A percentile compares a stretch with the other conserved stretches of the same genome.
Evolutionary conservation across 2,888 invertebrate genomes (phyloP).

Genomic region (Zhuqinia jingwanae): DNA sequence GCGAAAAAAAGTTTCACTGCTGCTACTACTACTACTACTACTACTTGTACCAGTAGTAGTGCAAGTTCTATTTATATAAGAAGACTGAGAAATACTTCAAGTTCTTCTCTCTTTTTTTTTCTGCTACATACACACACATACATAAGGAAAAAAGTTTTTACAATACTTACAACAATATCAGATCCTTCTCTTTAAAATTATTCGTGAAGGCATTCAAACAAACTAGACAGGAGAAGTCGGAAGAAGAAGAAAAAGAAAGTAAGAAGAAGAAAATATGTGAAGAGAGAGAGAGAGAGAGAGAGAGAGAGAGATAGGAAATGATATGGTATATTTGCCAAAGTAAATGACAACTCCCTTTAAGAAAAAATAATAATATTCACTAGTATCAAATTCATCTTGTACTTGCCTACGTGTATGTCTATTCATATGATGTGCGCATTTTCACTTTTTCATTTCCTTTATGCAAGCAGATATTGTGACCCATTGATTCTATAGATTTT

Average conservation of each 20-base stretch:
- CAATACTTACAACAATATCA: neutral
- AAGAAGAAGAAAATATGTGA: neutral
- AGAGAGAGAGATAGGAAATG: constrained; percentile 51
- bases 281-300: constrained; percentile 11
- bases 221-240: constrained; percentile 26
- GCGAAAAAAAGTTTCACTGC: constrained; percentile 20
- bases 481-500: no score
- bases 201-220: neutral
- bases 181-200: neutral
- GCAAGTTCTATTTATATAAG: neutral
- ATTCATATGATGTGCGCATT: no score
- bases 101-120: neutral
- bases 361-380: no score
- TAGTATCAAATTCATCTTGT: constrained; percentile 43
- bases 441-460: no score
- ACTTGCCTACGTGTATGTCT: no score
- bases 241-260: constrained; percentile 20
- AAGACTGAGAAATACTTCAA: neutral
- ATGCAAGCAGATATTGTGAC: no score
- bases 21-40: neutral
- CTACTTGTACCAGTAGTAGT: neutral
- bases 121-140: neutral
- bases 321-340: constrained; percentile 65
- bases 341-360: constrained; percentile 67
- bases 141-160: constrained; percentile 12